Percentiles rank a stretch among this genome's conserved stretches.
These are phyloP conservation scores for Podarcis lilfordi DNA, from an alignment of 2,797 vertebrate genomes.

Conservation along the genomic window DNA sequence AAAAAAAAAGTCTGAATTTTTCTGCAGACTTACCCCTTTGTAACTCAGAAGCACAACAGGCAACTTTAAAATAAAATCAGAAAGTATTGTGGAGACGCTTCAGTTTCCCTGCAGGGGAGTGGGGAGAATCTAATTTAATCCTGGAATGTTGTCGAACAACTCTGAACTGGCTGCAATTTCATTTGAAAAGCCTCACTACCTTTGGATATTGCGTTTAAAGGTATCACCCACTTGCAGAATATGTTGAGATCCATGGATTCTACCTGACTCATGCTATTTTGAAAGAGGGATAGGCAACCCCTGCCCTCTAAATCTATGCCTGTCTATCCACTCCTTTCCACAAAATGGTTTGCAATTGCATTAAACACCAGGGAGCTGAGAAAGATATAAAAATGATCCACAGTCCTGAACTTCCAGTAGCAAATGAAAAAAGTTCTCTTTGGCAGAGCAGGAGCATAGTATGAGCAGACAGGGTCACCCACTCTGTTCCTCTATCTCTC, in stretches of 20 bases:
- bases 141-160: not conserved
- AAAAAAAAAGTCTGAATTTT: not conserved
- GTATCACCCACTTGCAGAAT: not conserved
- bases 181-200: not conserved
- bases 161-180: constrained; percentile 1
- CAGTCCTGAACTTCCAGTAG: not conserved
- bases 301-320: not conserved
- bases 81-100: not conserved
- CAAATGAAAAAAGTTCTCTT: not conserved
- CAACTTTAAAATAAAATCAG: not conserved
- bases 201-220: not conserved
- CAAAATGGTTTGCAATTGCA: not conserved
- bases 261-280: not conserved
- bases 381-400: not conserved
- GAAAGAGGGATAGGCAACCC: not conserved
- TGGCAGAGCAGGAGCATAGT: not conserved
- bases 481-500: not conserved
- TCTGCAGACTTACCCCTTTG: not conserved
- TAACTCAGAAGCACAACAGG: not conserved
- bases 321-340: not conserved
- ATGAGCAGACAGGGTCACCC: not conserved
- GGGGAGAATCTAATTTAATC: not conserved
- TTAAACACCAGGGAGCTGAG: not conserved
- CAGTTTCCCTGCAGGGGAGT: not conserved
- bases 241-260: not conserved